phyloP scores from a whole-genome alignment of 2,888 invertebrate genomes.

The Spodoptera littoralis region DNA sequence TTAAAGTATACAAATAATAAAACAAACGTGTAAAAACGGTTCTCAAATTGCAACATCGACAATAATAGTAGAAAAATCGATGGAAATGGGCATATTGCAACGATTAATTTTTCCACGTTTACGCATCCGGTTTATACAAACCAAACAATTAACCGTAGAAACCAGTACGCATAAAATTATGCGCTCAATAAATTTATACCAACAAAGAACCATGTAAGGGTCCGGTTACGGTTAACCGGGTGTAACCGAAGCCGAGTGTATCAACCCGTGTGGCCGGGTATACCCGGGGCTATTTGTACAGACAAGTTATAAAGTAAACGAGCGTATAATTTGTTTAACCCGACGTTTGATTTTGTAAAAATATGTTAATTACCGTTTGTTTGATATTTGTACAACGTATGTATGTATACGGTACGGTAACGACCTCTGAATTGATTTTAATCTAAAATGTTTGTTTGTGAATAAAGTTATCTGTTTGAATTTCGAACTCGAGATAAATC shows the following conservation, averaged over 20 bases:
- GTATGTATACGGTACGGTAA: constrained; percentile 19
- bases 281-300: constrained; percentile 51
- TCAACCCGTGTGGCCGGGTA: constrained; percentile 28
- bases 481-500: neutral
- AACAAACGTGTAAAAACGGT: too few relatives aligned
- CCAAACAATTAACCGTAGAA: constrained; percentile 24
- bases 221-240: constrained; percentile 50
- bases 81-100: constrained; percentile 2
- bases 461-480: constrained; percentile 16
- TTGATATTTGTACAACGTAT: constrained; percentile 25
- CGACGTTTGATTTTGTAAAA: constrained; percentile 54
- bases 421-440: constrained; percentile 18
- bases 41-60: too few relatives aligned
- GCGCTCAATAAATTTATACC: constrained; percentile 51
- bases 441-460: constrained; percentile 30
- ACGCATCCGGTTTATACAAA: constrained; percentile 12
- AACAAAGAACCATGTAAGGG: constrained; percentile 46
- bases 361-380: constrained; percentile 58
- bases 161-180: constrained; percentile 50
- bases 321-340: constrained; percentile 58
- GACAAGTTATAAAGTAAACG: constrained; percentile 59
- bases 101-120: constrained; percentile 13
- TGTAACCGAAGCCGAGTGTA: constrained; percentile 38
- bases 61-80: too few relatives aligned
- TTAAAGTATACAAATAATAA: too few relatives aligned